Conservation (phyloP, 2,888 invertebrate species). For the Loripinus fragilis region DNA sequence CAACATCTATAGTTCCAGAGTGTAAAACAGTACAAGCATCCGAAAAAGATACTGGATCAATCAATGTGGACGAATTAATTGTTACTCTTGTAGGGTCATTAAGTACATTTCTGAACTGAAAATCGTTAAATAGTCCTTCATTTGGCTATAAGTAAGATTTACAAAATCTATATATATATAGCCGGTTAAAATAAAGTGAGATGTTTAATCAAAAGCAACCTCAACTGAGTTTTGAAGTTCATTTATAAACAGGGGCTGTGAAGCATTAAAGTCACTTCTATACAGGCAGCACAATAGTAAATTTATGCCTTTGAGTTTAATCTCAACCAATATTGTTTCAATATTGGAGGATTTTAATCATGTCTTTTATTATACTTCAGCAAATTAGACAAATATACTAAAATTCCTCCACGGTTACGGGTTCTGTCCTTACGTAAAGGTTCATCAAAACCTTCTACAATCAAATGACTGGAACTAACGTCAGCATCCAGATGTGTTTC, state of each 20-base stretch:
- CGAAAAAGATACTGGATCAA: no score
- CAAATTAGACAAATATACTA: neutral
- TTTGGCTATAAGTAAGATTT: no score
- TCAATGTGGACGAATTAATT: no score
- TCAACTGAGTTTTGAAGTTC: conserved; percentile 2
- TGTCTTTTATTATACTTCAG: neutral
- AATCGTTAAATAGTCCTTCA: no score
- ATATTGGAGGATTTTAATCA: neutral
- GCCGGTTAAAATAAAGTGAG: no score
- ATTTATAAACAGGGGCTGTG: neutral
- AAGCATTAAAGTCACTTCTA: neutral
- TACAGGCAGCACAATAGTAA: no score
- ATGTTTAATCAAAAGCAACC: neutral
- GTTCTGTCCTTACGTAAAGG: neutral
- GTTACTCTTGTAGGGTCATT: no score
- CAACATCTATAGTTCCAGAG: neutral
- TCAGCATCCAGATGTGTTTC: neutral
- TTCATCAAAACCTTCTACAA: neutral
- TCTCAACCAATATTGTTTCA: conserved; percentile 1
- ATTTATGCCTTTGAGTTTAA: neutral
- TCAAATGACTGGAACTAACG: neutral
- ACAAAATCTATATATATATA: no score
- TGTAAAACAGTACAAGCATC: no score
- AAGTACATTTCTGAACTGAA: no score
- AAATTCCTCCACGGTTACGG: neutral